Conservation (phyloP, 2,888 invertebrate species). For the Leucania comma region DNA sequence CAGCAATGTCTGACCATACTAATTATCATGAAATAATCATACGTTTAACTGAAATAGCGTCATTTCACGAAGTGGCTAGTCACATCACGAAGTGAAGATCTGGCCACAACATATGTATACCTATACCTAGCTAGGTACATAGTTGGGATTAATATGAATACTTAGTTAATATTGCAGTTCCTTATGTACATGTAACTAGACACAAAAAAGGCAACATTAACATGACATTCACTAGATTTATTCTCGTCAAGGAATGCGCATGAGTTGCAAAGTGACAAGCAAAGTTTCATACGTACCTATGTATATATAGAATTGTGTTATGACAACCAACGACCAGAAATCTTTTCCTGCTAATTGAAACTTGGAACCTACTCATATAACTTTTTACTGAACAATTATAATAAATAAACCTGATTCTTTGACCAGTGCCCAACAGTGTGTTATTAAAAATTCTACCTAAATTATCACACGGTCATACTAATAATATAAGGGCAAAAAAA, state of each 20-base stretch:
- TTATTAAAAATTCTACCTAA: neutral
- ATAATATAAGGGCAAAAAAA: too few relatives aligned
- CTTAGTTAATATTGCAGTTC: too few relatives aligned
- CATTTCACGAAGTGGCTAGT: too few relatives aligned
- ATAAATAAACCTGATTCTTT: neutral
- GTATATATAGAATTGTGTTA: neutral
- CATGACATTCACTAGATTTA: neutral
- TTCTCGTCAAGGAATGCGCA: constrained; percentile 2
- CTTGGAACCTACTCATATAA: neutral
- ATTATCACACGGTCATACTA: too few relatives aligned
- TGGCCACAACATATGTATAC: too few relatives aligned
- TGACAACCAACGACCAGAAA: neutral
- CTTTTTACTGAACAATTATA: constrained; percentile 5
- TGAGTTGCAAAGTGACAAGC: neutral
- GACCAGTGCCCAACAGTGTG: neutral
- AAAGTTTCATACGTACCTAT: neutral
- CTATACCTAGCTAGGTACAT: too few relatives aligned
- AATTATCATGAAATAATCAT: too few relatives aligned
- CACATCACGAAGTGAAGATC: too few relatives aligned
- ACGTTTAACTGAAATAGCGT: too few relatives aligned
- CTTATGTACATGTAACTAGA: too few relatives aligned
- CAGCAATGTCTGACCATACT: too few relatives aligned
- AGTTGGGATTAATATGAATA: too few relatives aligned
- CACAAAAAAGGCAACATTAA: neutral
- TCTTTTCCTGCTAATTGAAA: neutral